These are phyloP conservation scores for Rhynchomys soricoides DNA, from an alignment of 2,113 vertebrate species.

Conservation along the genomic window DNA sequence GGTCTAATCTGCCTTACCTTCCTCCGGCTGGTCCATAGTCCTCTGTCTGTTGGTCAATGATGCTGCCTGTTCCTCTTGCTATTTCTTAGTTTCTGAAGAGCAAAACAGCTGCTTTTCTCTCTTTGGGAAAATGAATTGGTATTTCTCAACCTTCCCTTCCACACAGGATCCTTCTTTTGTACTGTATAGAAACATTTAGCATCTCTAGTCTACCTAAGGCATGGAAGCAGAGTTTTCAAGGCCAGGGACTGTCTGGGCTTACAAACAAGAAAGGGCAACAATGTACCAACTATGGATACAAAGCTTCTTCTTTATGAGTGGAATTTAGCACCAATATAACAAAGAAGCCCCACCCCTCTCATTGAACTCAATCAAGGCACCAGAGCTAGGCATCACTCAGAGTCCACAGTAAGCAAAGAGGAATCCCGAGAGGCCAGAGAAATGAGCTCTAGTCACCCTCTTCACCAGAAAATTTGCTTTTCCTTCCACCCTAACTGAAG, in stretches of 20 bases:
- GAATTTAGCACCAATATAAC: not conserved
- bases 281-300: rapidly evolving
- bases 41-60: not conserved
- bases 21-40: not conserved
- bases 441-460: not conserved
- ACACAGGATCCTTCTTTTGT: not conserved
- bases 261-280: not conserved
- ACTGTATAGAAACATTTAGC: not conserved
- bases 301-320: not conserved
- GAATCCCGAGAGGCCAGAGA: not conserved
- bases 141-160: not conserved
- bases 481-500: not conserved
- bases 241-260: not conserved
- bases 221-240: not conserved
- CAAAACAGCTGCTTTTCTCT: not conserved
- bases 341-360: not conserved
- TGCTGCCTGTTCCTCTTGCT: not conserved
- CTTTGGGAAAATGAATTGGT: not conserved
- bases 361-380: not conserved
- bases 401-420: not conserved
- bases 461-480: not conserved
- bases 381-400: not conserved
- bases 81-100: not conserved
- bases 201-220: not conserved
- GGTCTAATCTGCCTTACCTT: not conserved